Conservation (phyloP, 2,888 invertebrate genomes). For the Argynnis bischoffii region DNA sequence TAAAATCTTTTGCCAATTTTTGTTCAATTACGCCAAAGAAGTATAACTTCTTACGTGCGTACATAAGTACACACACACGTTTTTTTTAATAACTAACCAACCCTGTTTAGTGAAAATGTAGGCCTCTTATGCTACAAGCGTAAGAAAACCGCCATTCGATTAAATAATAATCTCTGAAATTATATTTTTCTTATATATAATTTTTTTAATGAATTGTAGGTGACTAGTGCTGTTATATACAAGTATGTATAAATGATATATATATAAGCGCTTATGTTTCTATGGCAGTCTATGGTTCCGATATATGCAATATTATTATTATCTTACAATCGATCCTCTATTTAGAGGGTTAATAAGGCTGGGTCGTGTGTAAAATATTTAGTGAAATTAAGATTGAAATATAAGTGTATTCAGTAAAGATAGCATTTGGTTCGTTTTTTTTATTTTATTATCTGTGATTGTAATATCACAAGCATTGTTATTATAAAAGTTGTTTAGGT, state of each 20-base stretch:
- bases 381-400: slow-evolving; percentile 23
- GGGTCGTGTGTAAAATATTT: slow-evolving; percentile 63
- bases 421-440: slow-evolving; percentile 21
- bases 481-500: slow-evolving; percentile 5
- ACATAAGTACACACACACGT: too few relatives aligned
- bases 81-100: too few relatives aligned
- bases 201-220: neutral
- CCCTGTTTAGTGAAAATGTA: neutral
- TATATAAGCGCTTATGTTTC: slow-evolving; percentile 12
- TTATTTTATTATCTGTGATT: slow-evolving; percentile 26
- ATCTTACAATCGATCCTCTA: slow-evolving; percentile 36
- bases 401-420: slow-evolving; percentile 9
- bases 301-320: slow-evolving; percentile 33
- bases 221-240: slow-evolving; percentile 1
- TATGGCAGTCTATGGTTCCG: slow-evolving; percentile 37
- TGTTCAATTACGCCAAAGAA: too few relatives aligned
- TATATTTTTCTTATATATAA: neutral
- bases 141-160: neutral
- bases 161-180: neutral
- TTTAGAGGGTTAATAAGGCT: slow-evolving; percentile 55
- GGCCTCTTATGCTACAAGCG: neutral
- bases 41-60: too few relatives aligned
- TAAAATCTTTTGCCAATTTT: too few relatives aligned
- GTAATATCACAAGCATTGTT: slow-evolving; percentile 19
- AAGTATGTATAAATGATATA: slow-evolving; percentile 13